These are phyloP conservation scores for Aegotheles bennettii DNA, from an alignment of 2,113 vertebrate genomes.

Conservation along the genomic window DNA sequence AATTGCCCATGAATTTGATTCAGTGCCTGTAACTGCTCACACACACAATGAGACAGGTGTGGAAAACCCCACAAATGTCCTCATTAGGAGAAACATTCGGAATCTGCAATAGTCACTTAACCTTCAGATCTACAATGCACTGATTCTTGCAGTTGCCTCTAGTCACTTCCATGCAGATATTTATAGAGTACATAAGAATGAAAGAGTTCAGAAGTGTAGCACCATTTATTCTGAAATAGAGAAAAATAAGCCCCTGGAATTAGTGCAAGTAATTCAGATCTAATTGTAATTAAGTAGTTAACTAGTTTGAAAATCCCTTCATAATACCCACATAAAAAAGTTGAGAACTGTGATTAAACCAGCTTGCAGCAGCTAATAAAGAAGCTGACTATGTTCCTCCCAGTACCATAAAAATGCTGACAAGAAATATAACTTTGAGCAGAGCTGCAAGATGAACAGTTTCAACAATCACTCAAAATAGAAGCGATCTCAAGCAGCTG, in stretches of 20 bases:
- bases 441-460: not conserved
- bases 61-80: not conserved
- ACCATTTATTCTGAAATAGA: not conserved
- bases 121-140: not conserved
- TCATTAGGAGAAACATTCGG: not conserved
- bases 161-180: not conserved
- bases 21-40: not conserved
- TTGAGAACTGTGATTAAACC: not conserved
- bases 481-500: not conserved
- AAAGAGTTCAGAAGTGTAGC: not conserved
- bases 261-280: not conserved
- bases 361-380: not conserved
- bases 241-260: not conserved
- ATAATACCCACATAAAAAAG: not conserved
- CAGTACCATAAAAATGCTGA: slow-evolving; percentile 20
- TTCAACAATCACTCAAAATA: slow-evolving; percentile 5
- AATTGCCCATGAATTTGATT: not conserved
- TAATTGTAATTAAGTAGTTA: not conserved
- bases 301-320: not conserved
- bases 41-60: not conserved
- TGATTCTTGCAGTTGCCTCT: not conserved
- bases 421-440: not conserved
- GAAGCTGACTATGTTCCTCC: not conserved
- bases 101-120: not conserved
- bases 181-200: not conserved